Evolutionary conservation across 1,140 invertebrate genomes (phyloP).

Genomic region (Nephila pilipes): DNA sequence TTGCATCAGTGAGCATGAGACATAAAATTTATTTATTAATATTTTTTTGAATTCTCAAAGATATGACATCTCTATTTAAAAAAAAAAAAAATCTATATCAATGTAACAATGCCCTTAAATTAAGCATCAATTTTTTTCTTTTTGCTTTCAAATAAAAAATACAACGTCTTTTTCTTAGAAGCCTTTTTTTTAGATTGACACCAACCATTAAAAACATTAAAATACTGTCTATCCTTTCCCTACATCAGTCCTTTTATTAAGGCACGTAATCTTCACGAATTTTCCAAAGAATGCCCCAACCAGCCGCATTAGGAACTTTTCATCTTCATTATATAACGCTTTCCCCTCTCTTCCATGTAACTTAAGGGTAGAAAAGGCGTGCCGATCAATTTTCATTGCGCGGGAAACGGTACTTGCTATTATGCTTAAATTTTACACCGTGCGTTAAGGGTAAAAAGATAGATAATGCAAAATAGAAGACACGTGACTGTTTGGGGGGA

Average conservation of each 20-base stretch:
- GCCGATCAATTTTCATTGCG: constrained; percentile 70
- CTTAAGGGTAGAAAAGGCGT: constrained; percentile 25
- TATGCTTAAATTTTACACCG: constrained; percentile 54
- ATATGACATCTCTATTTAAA: no score
- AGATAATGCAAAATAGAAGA: constrained; percentile 64
- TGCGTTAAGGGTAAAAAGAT: constrained; percentile 24
- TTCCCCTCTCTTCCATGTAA: constrained; percentile 25
- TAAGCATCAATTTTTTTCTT: background rate
- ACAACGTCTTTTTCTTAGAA: background rate
- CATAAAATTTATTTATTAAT: no score
- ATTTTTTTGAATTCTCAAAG: no score
- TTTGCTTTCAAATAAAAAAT: background rate
- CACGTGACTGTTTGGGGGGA: background rate
- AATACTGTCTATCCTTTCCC: background rate
- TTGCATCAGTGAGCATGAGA: no score
- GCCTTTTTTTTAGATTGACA: constrained; percentile 8
- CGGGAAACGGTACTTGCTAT: constrained; percentile 22
- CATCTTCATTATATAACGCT: constrained; percentile 67
- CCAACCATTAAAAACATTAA: constrained; percentile 67
- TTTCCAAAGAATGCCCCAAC: constrained; percentile 34
- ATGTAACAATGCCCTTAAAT: no score
- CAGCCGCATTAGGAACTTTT: constrained; percentile 53
- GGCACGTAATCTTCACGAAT: constrained; percentile 44
- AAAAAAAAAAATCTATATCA: no score
- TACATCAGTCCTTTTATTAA: constrained; percentile 38